phyloP scores from a whole-genome alignment of 2,113 vertebrate species.

The Gnathonemus echidnorhynchus region DNA sequence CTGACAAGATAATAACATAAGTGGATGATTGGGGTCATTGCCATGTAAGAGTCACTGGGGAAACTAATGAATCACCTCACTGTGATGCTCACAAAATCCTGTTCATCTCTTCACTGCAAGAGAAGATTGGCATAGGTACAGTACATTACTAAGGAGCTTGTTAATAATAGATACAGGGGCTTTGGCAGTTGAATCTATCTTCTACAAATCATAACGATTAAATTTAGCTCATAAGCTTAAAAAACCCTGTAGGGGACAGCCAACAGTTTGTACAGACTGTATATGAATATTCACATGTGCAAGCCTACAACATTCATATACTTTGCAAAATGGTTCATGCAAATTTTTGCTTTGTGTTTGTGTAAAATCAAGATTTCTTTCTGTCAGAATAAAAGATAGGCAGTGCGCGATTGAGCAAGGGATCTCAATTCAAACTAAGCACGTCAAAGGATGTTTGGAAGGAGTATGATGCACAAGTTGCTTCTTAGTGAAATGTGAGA shows the following conservation, averaged over 20 bases:
- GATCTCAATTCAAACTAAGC: background rate
- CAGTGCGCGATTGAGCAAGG: background rate
- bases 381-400: background rate
- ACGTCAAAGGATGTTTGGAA: background rate
- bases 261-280: background rate
- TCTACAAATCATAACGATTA: background rate
- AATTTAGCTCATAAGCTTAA: background rate
- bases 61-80: conserved; percentile 11
- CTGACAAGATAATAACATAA: conserved; percentile 11
- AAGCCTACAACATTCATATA: background rate
- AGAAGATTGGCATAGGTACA: background rate
- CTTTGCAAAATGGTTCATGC: background rate
- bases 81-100: background rate
- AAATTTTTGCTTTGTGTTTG: background rate
- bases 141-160: background rate
- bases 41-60: conserved; percentile 8
- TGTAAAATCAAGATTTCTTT: background rate
- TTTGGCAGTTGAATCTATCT: background rate
- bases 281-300: conserved; percentile 1
- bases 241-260: background rate
- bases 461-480: background rate
- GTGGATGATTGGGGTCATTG: conserved; percentile 9
- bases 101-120: background rate
- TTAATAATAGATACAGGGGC: background rate
- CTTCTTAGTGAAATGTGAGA: background rate